These are phyloP conservation scores for Lordiphosa clarofinis DNA, from an alignment of 1,140 invertebrate species.

Conservation along the genomic window DNA sequence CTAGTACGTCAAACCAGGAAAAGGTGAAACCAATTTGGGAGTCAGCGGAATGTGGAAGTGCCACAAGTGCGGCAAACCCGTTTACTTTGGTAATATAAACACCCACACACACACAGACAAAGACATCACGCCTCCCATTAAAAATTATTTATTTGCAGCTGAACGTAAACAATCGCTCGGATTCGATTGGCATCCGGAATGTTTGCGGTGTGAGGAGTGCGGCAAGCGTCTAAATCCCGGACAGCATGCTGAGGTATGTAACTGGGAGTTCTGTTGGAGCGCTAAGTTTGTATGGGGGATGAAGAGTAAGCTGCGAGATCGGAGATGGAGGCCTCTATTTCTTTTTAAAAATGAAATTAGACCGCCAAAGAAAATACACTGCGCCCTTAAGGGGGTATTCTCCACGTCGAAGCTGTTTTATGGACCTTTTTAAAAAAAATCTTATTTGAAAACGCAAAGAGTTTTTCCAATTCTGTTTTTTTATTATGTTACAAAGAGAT, in stretches of 20 bases:
- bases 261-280: too few species aligned
- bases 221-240: constrained; percentile 93
- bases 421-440: too few species aligned
- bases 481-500: too few species aligned
- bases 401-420: too few species aligned
- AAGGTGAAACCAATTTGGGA: constrained; percentile 16
- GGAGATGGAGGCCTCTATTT: too few species aligned
- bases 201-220: constrained; percentile 93
- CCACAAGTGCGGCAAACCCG: constrained; percentile 92
- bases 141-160: constrained; percentile 82
- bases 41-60: constrained; percentile 88
- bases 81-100: constrained; percentile 87
- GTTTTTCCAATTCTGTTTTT: too few species aligned
- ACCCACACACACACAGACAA: constrained; percentile 18
- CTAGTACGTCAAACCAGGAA: constrained; percentile 18
- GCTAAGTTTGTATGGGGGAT: too few species aligned
- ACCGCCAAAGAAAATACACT: too few species aligned
- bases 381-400: too few species aligned
- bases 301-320: too few species aligned
- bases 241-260: constrained; percentile 89
- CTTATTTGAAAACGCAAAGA: too few species aligned
- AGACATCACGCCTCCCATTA: constrained; percentile 9
- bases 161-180: constrained; percentile 94
- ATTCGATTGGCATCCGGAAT: constrained; percentile 96
- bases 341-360: too few species aligned